A percentile compares a stretch with the other conserved stretches of the same genome.
These are phyloP conservation scores for Epistrophella euchroma DNA, from an alignment of 2,888 invertebrate species.

Conservation along the genomic window DNA sequence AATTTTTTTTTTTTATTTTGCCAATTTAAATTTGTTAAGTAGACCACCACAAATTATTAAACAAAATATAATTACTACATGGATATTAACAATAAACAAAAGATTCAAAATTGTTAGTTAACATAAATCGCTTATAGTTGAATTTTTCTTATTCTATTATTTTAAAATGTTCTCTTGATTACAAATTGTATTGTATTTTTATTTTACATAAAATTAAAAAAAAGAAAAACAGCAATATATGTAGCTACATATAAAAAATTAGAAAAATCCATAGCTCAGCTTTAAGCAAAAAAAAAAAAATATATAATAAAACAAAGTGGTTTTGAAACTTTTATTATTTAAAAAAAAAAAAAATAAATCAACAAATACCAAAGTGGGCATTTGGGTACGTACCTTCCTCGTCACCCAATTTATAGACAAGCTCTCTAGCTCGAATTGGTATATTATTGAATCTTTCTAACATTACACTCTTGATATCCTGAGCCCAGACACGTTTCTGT, in stretches of 20 bases:
- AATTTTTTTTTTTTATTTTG: slow-evolving; percentile 3
- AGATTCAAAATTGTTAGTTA: slow-evolving; percentile 50
- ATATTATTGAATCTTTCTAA: slow-evolving; percentile 97
- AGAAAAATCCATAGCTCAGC: neutral
- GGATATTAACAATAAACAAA: neutral
- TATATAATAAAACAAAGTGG: neutral
- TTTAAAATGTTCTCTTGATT: neutral
- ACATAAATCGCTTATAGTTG: slow-evolving; percentile 17
- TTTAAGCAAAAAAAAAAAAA: neutral
- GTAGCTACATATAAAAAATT: too few species aligned
- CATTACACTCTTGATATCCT: slow-evolving; percentile 89
- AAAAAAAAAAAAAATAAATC: neutral
- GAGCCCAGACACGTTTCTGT: slow-evolving; percentile 84
- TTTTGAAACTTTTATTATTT: neutral
- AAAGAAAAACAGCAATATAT: too few species aligned
- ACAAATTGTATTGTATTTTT: too few species aligned
- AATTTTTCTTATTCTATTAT: neutral
- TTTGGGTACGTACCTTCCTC: slow-evolving; percentile 84
- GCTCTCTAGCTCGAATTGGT: slow-evolving; percentile 96
- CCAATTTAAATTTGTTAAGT: slow-evolving; percentile 23
- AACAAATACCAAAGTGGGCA: too few species aligned
- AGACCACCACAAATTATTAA: slow-evolving; percentile 70
- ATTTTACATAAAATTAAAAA: too few species aligned
- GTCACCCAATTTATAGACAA: slow-evolving; percentile 89
- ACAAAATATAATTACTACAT: neutral